Conservation (phyloP, 2,888 invertebrate species). For the Onthophagus sagittarius region DNA sequence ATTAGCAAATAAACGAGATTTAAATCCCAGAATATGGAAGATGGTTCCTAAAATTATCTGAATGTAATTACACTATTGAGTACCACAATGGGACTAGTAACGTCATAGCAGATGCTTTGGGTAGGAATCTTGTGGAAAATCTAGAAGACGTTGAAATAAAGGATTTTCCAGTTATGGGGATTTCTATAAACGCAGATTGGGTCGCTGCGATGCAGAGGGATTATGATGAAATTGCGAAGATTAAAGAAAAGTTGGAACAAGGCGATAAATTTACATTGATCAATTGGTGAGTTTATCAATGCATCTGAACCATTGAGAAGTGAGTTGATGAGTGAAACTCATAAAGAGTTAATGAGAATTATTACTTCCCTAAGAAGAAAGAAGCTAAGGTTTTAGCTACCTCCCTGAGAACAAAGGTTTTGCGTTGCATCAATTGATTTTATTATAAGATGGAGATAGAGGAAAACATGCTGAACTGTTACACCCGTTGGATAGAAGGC, state of each 20-base stretch:
- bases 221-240: background rate
- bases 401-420: no score
- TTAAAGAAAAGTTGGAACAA: background rate
- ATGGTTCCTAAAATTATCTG: no score
- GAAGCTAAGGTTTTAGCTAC: no score
- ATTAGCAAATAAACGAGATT: slow-evolving; percentile 15
- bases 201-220: background rate
- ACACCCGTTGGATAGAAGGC: no score
- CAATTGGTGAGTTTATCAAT: background rate
- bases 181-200: background rate
- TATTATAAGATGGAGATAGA: no score
- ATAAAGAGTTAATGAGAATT: no score
- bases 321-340: no score
- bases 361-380: no score
- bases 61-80: no score
- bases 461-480: no score
- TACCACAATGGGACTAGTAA: slow-evolving; percentile 20
- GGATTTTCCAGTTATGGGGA: background rate
- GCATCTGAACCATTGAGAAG: background rate
- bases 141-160: background rate
- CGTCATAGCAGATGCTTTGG: slow-evolving; percentile 17
- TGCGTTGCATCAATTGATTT: no score
- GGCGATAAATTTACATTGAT: background rate
- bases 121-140: background rate
- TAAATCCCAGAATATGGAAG: no score